Percentiles rank a stretch among this genome's conserved stretches.
Conservation (phyloP, 2,888 invertebrate species). For the Drosophila antonietae region DNA sequence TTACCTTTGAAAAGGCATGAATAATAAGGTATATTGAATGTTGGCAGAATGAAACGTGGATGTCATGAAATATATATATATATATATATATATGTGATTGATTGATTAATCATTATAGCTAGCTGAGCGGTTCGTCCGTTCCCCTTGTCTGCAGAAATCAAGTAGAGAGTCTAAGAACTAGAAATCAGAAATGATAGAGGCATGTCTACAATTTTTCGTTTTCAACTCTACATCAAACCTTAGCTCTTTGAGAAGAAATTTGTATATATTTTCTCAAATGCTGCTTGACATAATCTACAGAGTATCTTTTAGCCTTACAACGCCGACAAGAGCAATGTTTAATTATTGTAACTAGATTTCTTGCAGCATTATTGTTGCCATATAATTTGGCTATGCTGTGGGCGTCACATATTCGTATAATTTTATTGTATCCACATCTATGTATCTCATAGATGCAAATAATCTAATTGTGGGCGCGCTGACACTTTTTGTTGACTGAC, state of each 20-base stretch:
- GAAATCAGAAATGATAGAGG: neutral
- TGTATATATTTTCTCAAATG: too few species aligned
- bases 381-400: conserved; percentile 58
- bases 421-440: conserved; percentile 36
- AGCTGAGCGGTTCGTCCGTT: neutral
- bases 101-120: neutral
- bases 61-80: neutral
- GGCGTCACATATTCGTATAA: conserved; percentile 39
- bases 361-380: conserved; percentile 31
- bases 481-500: conserved; percentile 44
- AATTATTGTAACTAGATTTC: conserved; percentile 11
- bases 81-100: neutral
- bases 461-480: conserved; percentile 56
- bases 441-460: conserved; percentile 51
- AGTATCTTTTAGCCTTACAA: neutral
- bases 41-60: neutral
- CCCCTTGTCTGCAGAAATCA: neutral
- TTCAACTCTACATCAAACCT: neutral
- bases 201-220: neutral
- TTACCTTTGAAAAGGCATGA: neutral
- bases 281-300: neutral
- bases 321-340: neutral
- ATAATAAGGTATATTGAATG: neutral
- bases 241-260: too few species aligned
- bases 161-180: neutral